Evolutionary conservation across 2,113 vertebrate species (phyloP).

Genomic region (Siniperca chuatsi): DNA sequence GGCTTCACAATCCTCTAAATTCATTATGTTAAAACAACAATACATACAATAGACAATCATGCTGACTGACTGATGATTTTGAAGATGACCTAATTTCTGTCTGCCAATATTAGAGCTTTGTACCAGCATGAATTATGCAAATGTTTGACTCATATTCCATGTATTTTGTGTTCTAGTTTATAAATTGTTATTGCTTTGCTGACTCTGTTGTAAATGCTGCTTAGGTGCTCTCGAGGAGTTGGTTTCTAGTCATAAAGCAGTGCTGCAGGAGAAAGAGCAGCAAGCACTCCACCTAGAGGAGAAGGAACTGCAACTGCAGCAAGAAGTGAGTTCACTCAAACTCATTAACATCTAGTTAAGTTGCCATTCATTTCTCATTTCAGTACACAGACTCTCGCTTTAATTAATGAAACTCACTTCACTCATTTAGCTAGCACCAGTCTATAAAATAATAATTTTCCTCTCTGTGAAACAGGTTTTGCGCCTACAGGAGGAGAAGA

Average conservation of each 20-base stretch:
- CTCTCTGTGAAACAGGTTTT: conserved; percentile 80
- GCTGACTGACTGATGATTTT: background rate
- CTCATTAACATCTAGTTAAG: background rate
- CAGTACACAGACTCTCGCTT: background rate
- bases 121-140: background rate
- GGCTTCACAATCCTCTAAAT: background rate
- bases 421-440: background rate
- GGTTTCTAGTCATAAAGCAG: conserved; percentile 79
- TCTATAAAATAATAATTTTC: background rate
- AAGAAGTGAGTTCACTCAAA: conserved; percentile 80
- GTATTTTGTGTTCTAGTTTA: background rate
- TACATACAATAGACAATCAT: background rate
- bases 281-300: conserved; percentile 78
- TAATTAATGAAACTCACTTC: background rate
- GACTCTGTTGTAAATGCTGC: conserved; percentile 16
- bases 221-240: conserved; percentile 80
- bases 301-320: conserved; percentile 80
- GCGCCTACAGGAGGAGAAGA: conserved; percentile 78
- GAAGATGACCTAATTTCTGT: background rate
- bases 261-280: conserved; percentile 79
- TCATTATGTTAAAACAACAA: background rate
- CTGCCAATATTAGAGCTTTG: background rate
- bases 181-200: background rate
- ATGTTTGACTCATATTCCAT: background rate
- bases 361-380: background rate